Evolutionary conservation across 2,888 invertebrate genomes (phyloP).

Genomic region (Lacanobia oleracea): DNA sequence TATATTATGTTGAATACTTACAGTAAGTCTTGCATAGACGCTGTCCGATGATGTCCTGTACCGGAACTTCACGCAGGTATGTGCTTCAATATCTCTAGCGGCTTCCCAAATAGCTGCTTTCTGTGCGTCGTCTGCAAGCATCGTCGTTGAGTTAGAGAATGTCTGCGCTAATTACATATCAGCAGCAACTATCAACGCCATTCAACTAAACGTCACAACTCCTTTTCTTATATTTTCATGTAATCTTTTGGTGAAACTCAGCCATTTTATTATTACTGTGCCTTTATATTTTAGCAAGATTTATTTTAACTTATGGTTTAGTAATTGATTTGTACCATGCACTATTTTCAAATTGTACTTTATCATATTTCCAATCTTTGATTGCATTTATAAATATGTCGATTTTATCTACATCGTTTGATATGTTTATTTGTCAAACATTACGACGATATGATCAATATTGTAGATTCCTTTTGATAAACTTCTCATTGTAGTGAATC

Average conservation of each 20-base stretch:
- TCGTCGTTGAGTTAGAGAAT: background rate
- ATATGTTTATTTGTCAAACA: slow-evolving; percentile 33
- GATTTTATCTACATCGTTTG: slow-evolving; percentile 24
- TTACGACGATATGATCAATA: slow-evolving; percentile 20
- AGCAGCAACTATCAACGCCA: too few species aligned
- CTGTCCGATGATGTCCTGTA: slow-evolving; percentile 77
- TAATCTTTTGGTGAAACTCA: too few species aligned
- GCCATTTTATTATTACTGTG: too few species aligned
- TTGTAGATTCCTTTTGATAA: slow-evolving; percentile 11
- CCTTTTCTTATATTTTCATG: background rate
- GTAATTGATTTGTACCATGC: too few species aligned
- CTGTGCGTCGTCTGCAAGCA: slow-evolving; percentile 77
- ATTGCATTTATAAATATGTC: slow-evolving; percentile 1
- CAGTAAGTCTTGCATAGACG: slow-evolving; percentile 80
- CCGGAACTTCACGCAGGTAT: slow-evolving; percentile 85
- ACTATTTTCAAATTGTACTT: slow-evolving; percentile 3
- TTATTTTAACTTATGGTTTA: background rate
- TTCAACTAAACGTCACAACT: background rate
- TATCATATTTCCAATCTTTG: slow-evolving; percentile 13
- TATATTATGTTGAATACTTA: slow-evolving; percentile 67
- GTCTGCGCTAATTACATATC: too few species aligned
- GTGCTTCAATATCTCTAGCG: slow-evolving; percentile 80
- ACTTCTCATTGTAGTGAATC: slow-evolving; percentile 24
- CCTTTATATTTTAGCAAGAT: too few species aligned
- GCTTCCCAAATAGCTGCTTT: slow-evolving; percentile 80